phyloP scores from a whole-genome alignment of 2,113 vertebrate species.

The Donacobius atricapilla region DNA sequence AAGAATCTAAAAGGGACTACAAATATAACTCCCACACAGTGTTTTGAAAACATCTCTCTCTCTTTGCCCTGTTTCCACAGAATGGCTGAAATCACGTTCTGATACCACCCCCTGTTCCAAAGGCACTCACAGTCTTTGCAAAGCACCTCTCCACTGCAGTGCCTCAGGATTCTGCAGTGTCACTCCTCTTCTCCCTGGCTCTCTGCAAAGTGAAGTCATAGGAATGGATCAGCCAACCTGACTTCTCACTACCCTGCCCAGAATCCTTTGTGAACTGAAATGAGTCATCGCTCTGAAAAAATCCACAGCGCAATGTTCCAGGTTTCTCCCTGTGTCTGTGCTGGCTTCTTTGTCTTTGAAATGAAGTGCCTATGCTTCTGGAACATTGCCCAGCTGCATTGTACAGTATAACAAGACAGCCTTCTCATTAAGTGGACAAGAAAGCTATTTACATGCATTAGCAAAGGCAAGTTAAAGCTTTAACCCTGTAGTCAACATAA shows the following conservation, averaged over 20 bases:
- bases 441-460: slow-evolving; percentile 48
- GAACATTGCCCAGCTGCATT: slow-evolving; percentile 31
- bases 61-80: slow-evolving; percentile 15
- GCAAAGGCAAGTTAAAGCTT: slow-evolving; percentile 18
- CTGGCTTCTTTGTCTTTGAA: slow-evolving; percentile 73
- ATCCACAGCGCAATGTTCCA: slow-evolving; percentile 58
- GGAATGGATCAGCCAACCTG: slow-evolving; percentile 74
- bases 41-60: slow-evolving; percentile 14
- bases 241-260: slow-evolving; percentile 76
- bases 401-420: slow-evolving; percentile 54
- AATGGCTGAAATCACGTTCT: slow-evolving; percentile 24
- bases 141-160: slow-evolving; percentile 66
- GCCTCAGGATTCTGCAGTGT: slow-evolving; percentile 74
- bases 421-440: slow-evolving; percentile 52
- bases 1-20: slow-evolving; percentile 25
- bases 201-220: slow-evolving; percentile 81
- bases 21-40: slow-evolving; percentile 46
- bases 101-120: slow-evolving; percentile 26
- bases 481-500: slow-evolving; percentile 14
- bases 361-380: slow-evolving; percentile 41
- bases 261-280: slow-evolving; percentile 78
- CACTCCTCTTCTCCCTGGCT: slow-evolving; percentile 67
- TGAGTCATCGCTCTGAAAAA: slow-evolving; percentile 77
- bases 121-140: slow-evolving; percentile 50
- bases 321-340: slow-evolving; percentile 55